Evolutionary conservation across 2,888 invertebrate genomes (phyloP).

Genomic region (Drosophila antonietae): DNA sequence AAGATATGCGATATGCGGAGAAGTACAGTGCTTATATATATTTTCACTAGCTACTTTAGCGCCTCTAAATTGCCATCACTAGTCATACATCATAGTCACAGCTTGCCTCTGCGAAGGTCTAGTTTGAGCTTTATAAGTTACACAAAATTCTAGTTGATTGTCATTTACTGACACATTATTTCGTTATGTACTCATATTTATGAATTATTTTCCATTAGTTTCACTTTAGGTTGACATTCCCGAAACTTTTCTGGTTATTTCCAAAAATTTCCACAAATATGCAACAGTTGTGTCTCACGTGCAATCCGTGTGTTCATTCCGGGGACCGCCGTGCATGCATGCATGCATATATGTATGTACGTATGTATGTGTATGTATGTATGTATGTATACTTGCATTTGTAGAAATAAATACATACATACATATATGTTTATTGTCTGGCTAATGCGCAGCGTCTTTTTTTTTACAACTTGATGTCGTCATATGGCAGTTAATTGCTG

Average conservation of each 20-base stretch:
- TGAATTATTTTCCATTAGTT: constrained; percentile 22
- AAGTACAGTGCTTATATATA: neutral
- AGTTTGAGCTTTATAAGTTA: neutral
- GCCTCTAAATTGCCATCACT: constrained; percentile 6
- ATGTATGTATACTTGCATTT: neutral
- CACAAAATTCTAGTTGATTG: neutral
- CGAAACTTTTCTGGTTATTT: constrained; percentile 19
- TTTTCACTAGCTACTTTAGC: neutral
- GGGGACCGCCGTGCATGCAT: constrained; percentile 4
- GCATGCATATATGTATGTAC: neutral
- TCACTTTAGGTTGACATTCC: constrained; percentile 35
- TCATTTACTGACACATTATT: neutral
- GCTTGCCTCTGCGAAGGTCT: neutral
- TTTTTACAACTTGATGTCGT: constrained; percentile 31
- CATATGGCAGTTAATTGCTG: constrained; percentile 61
- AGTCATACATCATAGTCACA: neutral
- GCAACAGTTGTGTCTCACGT: constrained; percentile 30
- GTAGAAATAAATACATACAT: neutral
- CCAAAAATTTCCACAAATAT: constrained; percentile 16
- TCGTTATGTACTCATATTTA: neutral
- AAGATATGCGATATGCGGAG: no score
- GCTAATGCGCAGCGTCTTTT: constrained; percentile 32
- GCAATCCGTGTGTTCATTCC: constrained; percentile 11
- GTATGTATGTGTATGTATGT: neutral
- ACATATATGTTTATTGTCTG: constrained; percentile 23